phyloP scores from a whole-genome alignment of 2,888 invertebrate species.

The Antheraea assamensis region DNA sequence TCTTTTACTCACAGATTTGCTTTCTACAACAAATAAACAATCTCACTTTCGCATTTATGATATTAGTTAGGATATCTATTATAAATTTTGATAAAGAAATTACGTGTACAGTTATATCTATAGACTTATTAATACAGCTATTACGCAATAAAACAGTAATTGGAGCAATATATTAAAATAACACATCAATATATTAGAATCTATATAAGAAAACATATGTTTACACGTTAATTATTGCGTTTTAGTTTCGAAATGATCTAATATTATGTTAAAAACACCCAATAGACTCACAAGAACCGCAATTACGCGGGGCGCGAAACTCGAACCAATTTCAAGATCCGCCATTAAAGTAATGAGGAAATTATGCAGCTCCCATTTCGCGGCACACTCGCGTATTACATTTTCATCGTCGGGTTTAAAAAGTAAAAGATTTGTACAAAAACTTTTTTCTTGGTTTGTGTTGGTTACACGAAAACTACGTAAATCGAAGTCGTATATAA shows the following conservation, averaged over 20 bases:
- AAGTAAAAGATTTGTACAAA: constrained; percentile 21
- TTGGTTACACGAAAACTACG: neutral
- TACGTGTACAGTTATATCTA: too few species aligned
- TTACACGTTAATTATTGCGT: neutral
- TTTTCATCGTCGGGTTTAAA: constrained; percentile 61
- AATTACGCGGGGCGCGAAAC: constrained; percentile 57
- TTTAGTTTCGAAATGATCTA: constrained; percentile 5
- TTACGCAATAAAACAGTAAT: neutral
- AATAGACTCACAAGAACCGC: constrained; percentile 41
- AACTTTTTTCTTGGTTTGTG: too few species aligned
- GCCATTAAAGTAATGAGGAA: constrained; percentile 66
- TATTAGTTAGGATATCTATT: too few species aligned
- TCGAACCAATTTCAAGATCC: constrained; percentile 56
- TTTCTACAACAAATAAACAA: too few species aligned
- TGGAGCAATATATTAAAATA: neutral
- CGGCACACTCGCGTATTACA: constrained; percentile 50
- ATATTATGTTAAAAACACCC: constrained; percentile 28
- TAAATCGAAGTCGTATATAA: neutral
- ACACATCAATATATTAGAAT: neutral
- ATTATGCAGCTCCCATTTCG: constrained; percentile 55
- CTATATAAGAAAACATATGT: neutral
- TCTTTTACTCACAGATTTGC: too few species aligned
- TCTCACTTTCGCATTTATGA: too few species aligned
- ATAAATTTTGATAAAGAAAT: too few species aligned
- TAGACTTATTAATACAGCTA: too few species aligned